Evolutionary conservation across 1,140 invertebrate genomes (phyloP).

Genomic region (Camponotus vicinus): DNA sequence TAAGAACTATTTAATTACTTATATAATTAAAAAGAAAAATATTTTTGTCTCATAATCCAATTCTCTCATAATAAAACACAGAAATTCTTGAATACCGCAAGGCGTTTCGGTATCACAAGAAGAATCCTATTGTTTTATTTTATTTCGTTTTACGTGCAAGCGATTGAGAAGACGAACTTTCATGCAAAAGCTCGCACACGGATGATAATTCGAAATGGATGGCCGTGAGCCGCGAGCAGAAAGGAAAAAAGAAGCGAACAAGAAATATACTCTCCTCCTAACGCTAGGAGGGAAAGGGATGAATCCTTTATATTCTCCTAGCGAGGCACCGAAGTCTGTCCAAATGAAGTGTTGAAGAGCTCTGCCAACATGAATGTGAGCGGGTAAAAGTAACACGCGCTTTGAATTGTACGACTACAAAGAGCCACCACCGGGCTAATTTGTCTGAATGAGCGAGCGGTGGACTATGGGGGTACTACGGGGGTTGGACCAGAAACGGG

Average conservation of each 20-base stretch:
- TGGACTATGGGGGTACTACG: slow-evolving; percentile 80
- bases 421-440: slow-evolving; percentile 85
- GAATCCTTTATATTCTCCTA: slow-evolving; percentile 78
- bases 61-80: not conserved
- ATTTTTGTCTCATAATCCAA: not conserved
- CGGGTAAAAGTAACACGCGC: slow-evolving; percentile 83
- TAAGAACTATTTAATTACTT: not conserved
- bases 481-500: slow-evolving; percentile 71
- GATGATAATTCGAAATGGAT: slow-evolving; percentile 63
- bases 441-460: slow-evolving; percentile 85
- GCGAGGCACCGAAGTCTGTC: slow-evolving; percentile 75
- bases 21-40: not conserved
- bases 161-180: slow-evolving; percentile 48
- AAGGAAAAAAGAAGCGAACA: slow-evolving; percentile 40
- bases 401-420: slow-evolving; percentile 84
- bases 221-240: slow-evolving; percentile 4
- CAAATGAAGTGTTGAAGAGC: slow-evolving; percentile 84
- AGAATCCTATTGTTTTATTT: slow-evolving; percentile 41
- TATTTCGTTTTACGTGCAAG: slow-evolving; percentile 52
- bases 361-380: slow-evolving; percentile 84
- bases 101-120: not conserved
- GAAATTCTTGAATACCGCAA: not conserved
- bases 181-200: slow-evolving; percentile 44
- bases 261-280: slow-evolving; percentile 61
- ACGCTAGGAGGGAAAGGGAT: slow-evolving; percentile 53